Conservation (phyloP, 2,888 invertebrate species). For the Fragum sueziense region DNA sequence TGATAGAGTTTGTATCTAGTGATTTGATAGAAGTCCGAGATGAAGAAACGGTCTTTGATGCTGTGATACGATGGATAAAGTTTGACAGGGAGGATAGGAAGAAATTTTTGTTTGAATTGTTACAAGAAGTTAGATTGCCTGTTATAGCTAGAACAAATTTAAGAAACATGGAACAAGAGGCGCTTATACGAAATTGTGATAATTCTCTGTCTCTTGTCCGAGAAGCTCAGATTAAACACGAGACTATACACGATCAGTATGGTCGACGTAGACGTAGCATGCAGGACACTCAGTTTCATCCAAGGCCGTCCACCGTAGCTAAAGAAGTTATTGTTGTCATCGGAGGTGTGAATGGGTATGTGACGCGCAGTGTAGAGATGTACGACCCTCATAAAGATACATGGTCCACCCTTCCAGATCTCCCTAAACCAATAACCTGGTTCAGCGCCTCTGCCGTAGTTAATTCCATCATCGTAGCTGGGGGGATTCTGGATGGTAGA, state of each 20-base stretch:
- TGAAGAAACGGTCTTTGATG: slow-evolving; percentile 80
- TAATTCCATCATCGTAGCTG: slow-evolving; percentile 79
- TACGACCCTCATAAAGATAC: slow-evolving; percentile 80
- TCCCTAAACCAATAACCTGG: slow-evolving; percentile 76
- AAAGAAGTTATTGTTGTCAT: slow-evolving; percentile 81
- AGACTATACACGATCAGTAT: slow-evolving; percentile 75
- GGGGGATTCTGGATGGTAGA: slow-evolving; percentile 78
- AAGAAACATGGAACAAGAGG: slow-evolving; percentile 71
- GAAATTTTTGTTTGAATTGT: slow-evolving; percentile 67
- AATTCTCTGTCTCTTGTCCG: slow-evolving; percentile 73
- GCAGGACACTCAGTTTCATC: slow-evolving; percentile 75
- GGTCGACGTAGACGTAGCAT: slow-evolving; percentile 78
- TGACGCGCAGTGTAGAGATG: slow-evolving; percentile 78
- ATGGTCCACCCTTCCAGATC: slow-evolving; percentile 77
- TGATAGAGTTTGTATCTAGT: slow-evolving; percentile 76
- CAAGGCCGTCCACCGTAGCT: slow-evolving; percentile 81
- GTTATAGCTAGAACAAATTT: slow-evolving; percentile 76
- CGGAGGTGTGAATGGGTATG: slow-evolving; percentile 75
- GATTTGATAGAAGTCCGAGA: slow-evolving; percentile 80
- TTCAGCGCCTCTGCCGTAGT: slow-evolving; percentile 76
- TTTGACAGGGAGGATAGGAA: slow-evolving; percentile 75
- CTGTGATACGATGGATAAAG: slow-evolving; percentile 80
- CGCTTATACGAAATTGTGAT: slow-evolving; percentile 72
- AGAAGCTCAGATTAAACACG: slow-evolving; percentile 76
- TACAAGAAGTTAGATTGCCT: slow-evolving; percentile 76